Evolutionary conservation across 2,113 vertebrate species (phyloP).

Genomic region (Plotosus lineatus): DNA sequence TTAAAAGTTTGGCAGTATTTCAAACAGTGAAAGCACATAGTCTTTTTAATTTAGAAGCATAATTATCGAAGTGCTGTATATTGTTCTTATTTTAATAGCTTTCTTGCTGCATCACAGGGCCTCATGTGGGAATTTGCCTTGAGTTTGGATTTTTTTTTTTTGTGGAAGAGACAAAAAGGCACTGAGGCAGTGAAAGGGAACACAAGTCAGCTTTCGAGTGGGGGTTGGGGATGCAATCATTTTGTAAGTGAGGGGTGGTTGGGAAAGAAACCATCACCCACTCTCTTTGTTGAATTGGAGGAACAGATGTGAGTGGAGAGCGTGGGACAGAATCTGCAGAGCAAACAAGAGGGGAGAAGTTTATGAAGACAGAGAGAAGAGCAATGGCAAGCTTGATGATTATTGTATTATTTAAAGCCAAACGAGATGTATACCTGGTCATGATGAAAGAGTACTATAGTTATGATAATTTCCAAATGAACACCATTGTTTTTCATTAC

Average conservation of each 20-base stretch:
- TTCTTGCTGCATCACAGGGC: not conserved
- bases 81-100: not conserved
- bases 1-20: not conserved
- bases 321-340: conserved; percentile 28
- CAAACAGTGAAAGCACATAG: not conserved
- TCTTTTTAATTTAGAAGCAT: not conserved
- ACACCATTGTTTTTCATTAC: not conserved
- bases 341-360: conserved; percentile 34
- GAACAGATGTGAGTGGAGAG: conserved; percentile 46
- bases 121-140: conserved; percentile 5
- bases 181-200: conserved; percentile 20
- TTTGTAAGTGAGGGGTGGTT: conserved; percentile 21
- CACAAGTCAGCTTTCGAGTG: conserved; percentile 23
- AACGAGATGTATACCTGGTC: not conserved
- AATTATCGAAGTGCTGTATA: not conserved
- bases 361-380: conserved; percentile 30
- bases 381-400: conserved; percentile 16
- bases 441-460: not conserved
- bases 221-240: conserved; percentile 42
- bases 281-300: conserved; percentile 44
- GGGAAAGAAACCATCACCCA: conserved; percentile 38
- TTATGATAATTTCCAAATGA: conserved; percentile 1
- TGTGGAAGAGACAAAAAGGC: not conserved
- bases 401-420: conserved; percentile 39
- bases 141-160: conserved; percentile 28